Evolutionary conservation across 2,113 vertebrate species (phyloP), one percentile per base, ranked within the genome.

Genomic region (Engystomops pustulosus): DNA sequence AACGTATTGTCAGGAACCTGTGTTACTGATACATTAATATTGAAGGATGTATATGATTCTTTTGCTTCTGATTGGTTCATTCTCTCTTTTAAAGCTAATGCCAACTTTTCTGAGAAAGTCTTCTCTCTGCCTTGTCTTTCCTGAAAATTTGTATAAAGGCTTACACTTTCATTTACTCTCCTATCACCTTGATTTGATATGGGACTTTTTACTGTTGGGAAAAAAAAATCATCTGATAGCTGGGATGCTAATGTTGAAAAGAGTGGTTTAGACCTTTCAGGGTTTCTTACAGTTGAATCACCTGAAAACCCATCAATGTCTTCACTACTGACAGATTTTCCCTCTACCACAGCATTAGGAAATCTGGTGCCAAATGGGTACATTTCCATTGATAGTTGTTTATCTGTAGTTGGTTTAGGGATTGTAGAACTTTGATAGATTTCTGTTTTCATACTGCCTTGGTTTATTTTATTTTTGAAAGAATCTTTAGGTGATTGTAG

Each of bases 71-170:
- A 32, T n/a, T 81, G 45, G 34, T 25, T 15, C 12, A 27, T 71
- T 34, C 36, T 71, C 27, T 77, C 45, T 68, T 53, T 84, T 32
- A 84, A 53, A 68, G 45, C 34, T 3, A 49, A 69, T 49, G 72
- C 82, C 34, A 84, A 34, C 30, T 84, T 84, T 36, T 77, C 72
- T 6, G 74, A 84, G 11, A 77, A 78, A 38, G 30, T 78, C 10
- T 38, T 84, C 34, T 78, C 82, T 84, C 77, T 84, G 58, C 82
- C 82, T 84, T 77, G 45, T 17, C 82, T 68, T 84, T 84, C 82
- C 25, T 84, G 74, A 51, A 84, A 84, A 55, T 41, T 78, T 5
- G 18, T n/a, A 77, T 76, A 77, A 34, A 20, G 81, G 3, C 20
- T 62, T 30, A 27, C 27, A 18, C 62, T 72, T 67, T 36, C 44